Conservation (phyloP, 1,140 invertebrate genomes). For the Lordiphosa mommai region DNA sequence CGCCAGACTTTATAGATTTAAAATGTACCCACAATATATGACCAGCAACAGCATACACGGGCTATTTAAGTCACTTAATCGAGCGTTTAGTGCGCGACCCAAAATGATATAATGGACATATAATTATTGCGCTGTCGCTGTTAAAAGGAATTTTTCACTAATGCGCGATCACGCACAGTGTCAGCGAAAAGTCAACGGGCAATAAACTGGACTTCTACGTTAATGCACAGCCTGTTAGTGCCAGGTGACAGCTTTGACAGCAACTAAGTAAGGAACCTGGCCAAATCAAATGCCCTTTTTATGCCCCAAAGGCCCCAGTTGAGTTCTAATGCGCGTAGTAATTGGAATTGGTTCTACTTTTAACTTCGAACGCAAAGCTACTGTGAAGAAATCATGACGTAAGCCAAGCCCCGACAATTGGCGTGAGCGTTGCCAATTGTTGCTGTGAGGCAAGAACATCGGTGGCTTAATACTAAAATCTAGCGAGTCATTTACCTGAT, state of each 20-base stretch:
- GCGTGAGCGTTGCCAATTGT: neutral
- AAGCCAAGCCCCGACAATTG: neutral
- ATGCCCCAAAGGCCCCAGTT: neutral
- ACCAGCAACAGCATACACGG: constrained; percentile 10
- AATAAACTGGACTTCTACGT: constrained; percentile 16
- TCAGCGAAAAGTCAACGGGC: constrained; percentile 27
- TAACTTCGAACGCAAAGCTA: neutral
- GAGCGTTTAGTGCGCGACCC: constrained; percentile 42
- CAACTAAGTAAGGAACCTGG: neutral
- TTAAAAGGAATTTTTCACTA: constrained; percentile 23
- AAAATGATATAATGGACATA: constrained; percentile 26
- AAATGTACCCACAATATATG: constrained; percentile 10
- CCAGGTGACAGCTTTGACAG: constrained; percentile 5
- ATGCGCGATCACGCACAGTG: constrained; percentile 16
- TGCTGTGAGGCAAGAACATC: neutral
- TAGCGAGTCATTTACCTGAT: too few relatives aligned
- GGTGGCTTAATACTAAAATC: neutral
- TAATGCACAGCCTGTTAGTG: neutral
- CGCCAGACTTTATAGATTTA: constrained; percentile 10
- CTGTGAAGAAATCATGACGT: constrained; percentile 5
- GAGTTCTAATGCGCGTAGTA: neutral
- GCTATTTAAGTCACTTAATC: constrained; percentile 54
- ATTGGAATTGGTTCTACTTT: constrained; percentile 8
- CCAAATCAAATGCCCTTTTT: constrained; percentile 3
- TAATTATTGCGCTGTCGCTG: constrained; percentile 25